These are phyloP conservation scores for Dynastes hyllus DNA, from an alignment of 2,888 invertebrate genomes.

Conservation along the genomic window DNA sequence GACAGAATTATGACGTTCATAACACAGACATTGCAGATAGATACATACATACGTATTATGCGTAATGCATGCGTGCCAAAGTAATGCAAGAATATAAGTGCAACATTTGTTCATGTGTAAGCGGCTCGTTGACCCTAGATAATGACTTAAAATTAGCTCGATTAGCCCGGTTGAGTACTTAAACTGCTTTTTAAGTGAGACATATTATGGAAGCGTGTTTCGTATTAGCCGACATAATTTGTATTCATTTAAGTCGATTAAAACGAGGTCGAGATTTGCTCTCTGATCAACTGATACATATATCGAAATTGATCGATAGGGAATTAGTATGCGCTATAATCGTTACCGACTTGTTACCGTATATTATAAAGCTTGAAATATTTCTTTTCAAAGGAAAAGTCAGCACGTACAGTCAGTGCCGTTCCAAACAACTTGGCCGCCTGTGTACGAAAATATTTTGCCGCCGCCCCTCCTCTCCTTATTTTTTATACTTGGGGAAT, in stretches of 20 bases:
- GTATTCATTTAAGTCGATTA: conserved; percentile 39
- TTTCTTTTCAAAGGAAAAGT: too few relatives aligned
- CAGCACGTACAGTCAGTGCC: too few relatives aligned
- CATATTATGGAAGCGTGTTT: conserved; percentile 54
- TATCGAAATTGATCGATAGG: conserved; percentile 7
- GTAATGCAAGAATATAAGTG: conserved; percentile 35
- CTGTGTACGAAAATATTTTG: too few relatives aligned
- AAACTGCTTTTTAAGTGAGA: conserved; percentile 59
- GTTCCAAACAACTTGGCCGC: too few relatives aligned
- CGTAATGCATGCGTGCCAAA: not conserved
- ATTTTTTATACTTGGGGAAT: too few relatives aligned
- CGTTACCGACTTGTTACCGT: too few relatives aligned
- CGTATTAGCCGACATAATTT: conserved; percentile 32
- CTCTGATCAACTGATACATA: conserved; percentile 8
- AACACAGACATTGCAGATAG: not conserved
- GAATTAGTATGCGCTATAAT: not conserved
- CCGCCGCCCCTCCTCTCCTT: too few relatives aligned
- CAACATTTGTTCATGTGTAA: conserved; percentile 24
- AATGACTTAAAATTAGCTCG: conserved; percentile 61
- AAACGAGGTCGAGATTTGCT: conserved; percentile 45
- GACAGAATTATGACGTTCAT: not conserved
- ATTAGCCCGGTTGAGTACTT: conserved; percentile 57
- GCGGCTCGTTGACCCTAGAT: conserved; percentile 59
- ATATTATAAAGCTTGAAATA: too few relatives aligned
- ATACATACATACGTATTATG: not conserved